Conservation (phyloP, 2,113 vertebrate species). For the Symphodus melops region DNA sequence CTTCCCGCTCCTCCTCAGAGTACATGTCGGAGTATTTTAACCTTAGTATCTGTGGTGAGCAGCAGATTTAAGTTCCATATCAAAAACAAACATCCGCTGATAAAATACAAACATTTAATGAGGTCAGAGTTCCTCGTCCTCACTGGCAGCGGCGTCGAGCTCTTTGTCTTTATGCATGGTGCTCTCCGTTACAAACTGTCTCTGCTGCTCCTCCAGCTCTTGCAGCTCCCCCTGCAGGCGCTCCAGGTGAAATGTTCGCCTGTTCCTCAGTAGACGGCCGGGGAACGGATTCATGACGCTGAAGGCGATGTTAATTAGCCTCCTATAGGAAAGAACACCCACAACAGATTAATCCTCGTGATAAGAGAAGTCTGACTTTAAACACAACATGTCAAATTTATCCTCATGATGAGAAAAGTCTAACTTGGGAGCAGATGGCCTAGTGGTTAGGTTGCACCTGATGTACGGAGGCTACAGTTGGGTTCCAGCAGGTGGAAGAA, state of each 20-base stretch:
- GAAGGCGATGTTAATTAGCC: conserved; percentile 90
- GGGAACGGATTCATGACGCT: conserved; percentile 93
- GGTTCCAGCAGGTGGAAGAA: too few relatives aligned
- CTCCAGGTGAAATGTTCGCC: conserved; percentile 85
- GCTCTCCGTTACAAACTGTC: conserved; percentile 82
- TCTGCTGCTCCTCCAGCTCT: conserved; percentile 88
- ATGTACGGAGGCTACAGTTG: too few relatives aligned
- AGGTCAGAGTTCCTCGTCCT: conserved; percentile 86
- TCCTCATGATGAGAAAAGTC: too few relatives aligned
- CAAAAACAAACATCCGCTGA: too few relatives aligned
- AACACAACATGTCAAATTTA: too few relatives aligned
- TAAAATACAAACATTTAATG: not conserved
- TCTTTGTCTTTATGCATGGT: conserved; percentile 70
- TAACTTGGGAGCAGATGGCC: too few relatives aligned
- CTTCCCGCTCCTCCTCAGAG: too few relatives aligned
- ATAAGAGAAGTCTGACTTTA: too few relatives aligned
- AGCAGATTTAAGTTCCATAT: too few relatives aligned
- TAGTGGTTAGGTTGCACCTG: too few relatives aligned
- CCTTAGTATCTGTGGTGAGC: too few relatives aligned
- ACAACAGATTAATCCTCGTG: not conserved
- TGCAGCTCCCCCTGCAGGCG: conserved; percentile 87
- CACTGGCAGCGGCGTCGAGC: conserved; percentile 79
- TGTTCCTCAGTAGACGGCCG: conserved; percentile 86
- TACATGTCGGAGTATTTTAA: too few relatives aligned
- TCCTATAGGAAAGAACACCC: conserved; percentile 77